A percentile compares a stretch with the other conserved stretches of the same genome.
Evolutionary conservation across 2,888 invertebrate species (phyloP).

Genomic region (Itoplectis maculator): DNA sequence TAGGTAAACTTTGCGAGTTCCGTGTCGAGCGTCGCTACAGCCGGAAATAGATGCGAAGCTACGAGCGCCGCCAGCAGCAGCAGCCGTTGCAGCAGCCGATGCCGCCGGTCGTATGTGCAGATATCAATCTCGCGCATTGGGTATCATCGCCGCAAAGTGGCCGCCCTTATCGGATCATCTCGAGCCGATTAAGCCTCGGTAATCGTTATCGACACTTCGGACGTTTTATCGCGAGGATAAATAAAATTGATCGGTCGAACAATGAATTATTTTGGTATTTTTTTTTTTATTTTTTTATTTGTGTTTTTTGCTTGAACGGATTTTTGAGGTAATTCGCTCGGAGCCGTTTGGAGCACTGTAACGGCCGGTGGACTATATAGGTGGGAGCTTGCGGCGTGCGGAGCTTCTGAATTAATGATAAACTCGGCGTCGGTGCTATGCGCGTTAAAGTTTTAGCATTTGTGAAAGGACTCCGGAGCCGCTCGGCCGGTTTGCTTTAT

Average conservation of each 20-base stretch:
- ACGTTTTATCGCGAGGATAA: neutral
- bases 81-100: too few species aligned
- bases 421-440: neutral
- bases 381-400: neutral
- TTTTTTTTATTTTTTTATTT: too few species aligned
- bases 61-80: too few species aligned
- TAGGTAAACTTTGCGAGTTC: neutral
- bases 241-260: too few species aligned
- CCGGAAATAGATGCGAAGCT: neutral
- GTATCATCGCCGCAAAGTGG: neutral
- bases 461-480: constrained; percentile 10
- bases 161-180: neutral
- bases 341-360: constrained; percentile 4
- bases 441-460: constrained; percentile 19
- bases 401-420: constrained; percentile 24
- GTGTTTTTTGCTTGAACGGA: constrained; percentile 3
- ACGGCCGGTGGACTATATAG: constrained; percentile 1
- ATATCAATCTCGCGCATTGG: neutral
- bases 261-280: neutral
- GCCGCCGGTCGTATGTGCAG: too few species aligned
- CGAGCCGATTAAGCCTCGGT: neutral
- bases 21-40: neutral
- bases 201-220: neutral
- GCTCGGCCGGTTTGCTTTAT: neutral
- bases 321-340: neutral